Evolutionary conservation across 2,797 vertebrate species (phyloP), one percentile per base, ranked within the genome.

Genomic region (Rousettus madagascariensis): DNA sequence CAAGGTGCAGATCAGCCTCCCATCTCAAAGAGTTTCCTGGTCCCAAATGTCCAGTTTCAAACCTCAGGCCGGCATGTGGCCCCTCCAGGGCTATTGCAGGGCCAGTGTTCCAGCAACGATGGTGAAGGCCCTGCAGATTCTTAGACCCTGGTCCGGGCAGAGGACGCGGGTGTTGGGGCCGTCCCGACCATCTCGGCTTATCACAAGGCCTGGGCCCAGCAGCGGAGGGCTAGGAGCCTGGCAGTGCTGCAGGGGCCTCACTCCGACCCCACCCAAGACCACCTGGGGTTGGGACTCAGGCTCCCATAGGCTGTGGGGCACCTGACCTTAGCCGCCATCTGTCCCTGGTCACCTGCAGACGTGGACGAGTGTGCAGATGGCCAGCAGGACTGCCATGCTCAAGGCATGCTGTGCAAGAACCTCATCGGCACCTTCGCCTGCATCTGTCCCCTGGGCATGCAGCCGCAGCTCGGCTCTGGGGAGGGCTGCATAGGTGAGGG

Each of bases 341-440:
- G 9, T 49, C 38, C 51, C 26, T 20, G 95, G 43, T 94, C 10
- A 6, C 3, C 94, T 43, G 26, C 98, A 99, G 99, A 99, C 96
- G 98, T 99, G 98, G 99, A 99, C 0, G 99, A 99, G 97, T 99
- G 99, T 26, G 98, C 98, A 0, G 99, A 99, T 36, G 98, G 99
- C 5, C 97, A 99, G 89, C 99, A 99, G 10, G 99, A 99, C 98
- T 99, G 99, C 2, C 99, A 98, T 33, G 98, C 99, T 36, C 99
- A 98, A 68, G 99, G 99, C 46, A 99, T 99, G 99, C 98, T 98
- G 94, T 99, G 99, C 96, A 99, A 99, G 98, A 99, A 99, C 96
- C 98, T 99, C 91, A 99, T 99, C 0, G 99, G 99, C 53, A 99
- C 99, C 95, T 99, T 99, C 96, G 98, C 99, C 98, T 99, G 99